A percentile compares a stretch with the other conserved stretches of the same genome.
Evolutionary conservation across 1,140 invertebrate species (phyloP).

Genomic region (Ostrea edulis): DNA sequence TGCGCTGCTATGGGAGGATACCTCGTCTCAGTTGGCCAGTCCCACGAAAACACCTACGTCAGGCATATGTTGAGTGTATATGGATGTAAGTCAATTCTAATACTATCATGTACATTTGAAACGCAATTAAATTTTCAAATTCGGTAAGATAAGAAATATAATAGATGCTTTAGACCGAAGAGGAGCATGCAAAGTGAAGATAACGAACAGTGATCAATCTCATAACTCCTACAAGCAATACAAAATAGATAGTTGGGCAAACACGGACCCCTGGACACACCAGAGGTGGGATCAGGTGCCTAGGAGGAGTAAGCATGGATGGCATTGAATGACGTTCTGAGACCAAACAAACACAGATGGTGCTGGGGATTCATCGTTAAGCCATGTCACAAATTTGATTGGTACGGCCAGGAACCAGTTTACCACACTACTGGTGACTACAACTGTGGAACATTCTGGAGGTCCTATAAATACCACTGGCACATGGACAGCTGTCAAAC

Average conservation of each 20-base stretch:
- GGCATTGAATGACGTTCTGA: conserved; percentile 22
- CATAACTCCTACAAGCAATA: too few relatives aligned
- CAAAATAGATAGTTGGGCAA: too few relatives aligned
- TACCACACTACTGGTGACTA: not conserved
- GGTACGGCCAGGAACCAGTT: conserved; percentile 16
- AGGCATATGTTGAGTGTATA: not conserved
- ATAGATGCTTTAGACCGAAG: not conserved
- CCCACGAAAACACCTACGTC: conserved; percentile 7
- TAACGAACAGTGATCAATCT: too few relatives aligned
- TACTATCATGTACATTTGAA: not conserved
- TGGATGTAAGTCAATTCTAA: not conserved
- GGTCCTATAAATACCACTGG: conserved; percentile 4
- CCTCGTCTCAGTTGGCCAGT: not conserved
- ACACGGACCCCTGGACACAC: too few relatives aligned
- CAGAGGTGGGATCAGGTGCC: too few relatives aligned
- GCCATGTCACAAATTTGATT: conserved; percentile 16
- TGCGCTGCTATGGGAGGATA: conserved; percentile 22
- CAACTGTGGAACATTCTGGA: not conserved
- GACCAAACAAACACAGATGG: not conserved
- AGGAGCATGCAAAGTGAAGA: too few relatives aligned
- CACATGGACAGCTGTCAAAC: not conserved
- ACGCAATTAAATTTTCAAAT: not conserved
- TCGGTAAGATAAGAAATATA: not conserved
- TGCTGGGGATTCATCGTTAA: conserved; percentile 1
- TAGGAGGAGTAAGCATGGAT: not conserved